Evolutionary conservation across 2,888 invertebrate genomes (phyloP), one percentile per base, ranked within the genome.

Genomic region (Tryphoninae sp.): DNA sequence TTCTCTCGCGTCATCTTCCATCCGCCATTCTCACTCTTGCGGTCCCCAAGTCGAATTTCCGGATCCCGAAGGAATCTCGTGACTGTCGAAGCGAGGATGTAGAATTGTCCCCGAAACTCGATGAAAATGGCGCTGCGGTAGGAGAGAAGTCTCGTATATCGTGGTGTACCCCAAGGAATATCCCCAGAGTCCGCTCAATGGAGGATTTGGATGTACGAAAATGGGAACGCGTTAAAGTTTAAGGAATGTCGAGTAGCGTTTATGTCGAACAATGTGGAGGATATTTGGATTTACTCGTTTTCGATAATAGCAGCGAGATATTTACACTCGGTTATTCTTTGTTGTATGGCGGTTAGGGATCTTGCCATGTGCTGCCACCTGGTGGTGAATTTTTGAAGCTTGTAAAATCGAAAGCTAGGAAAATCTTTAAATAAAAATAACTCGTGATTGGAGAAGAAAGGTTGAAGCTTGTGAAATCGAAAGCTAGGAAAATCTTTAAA

Each of bases 61-160:
- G 6, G 13, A 23, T 65, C 65, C 65, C 74, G 42, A 58, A 65
- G 58, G 55, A 58, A 53, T n/a, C 42, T 26, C 51, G 61, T n/a
- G n/a, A 69, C 33, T 69, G 55, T 58, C 55, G 22, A n/a, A 69
- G 69, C 26, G 42, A 22, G 42, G n/a, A 55, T 58, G 22, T 26
- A 13, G 62, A 68, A 74, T 74, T 74, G 79, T 74, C 65, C 26
- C 67, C 74, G 53, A 80, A 80, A 80, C 75, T 77, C 77, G 62
- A 51, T 40, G 67, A 23, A 22, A 55, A 69, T 22, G 40, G n/a
- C 45, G 40, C 2, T 16, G 62, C 45, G 23, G 40, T 19, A 45
- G n/a, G n/a, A n/a, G 23, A 42, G 42, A 53, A 68, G 61, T 55
- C 42, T 26, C 42, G 69, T 69, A 69, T 62, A 40, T 64, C 45